Base-by-base conservation (phyloP, 2,797 vertebrate species). In the Tarsius wallacei region DNA sequence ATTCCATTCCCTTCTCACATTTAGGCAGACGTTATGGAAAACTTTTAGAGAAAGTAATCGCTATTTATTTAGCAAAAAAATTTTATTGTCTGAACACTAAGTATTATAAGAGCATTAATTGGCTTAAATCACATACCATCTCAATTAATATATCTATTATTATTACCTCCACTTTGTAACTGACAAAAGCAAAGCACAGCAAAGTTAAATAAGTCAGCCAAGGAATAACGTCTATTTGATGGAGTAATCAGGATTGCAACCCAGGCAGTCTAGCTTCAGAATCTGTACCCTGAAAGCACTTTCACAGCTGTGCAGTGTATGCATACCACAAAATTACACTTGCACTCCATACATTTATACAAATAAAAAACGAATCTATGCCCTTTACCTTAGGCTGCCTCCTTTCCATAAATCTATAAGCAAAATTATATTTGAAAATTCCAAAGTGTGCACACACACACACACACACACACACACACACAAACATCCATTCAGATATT, bases 21-120 rank as follows among this genome's bases (percentile, higher is more conserved):
- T 2, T 28, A 74, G 36, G 80, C 2, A 77, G 16, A 80, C 0
- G 22, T 19, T 66, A 64, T 22, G 16, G 51, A 55, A 96, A 91
- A 51, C 4, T 76, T 64, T n/a, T 51, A 94, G 33, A 76, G 33
- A 83, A 59, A 70, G 6, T 71, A 22, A 94, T 76, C 53, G 85
- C 2, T 83, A 51, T 94, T 94, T 95, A 76, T 77, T 70, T 90
- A 95, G 21, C 33, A 93, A 87, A 81, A 3, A n/a, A 15, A 28
- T 22, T 81, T 59, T 33, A 55, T 1, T 51, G 4, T 5, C 8
- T 11, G 71, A 33, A 92, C 11, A 47, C 6, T 76, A 90, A 70
- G 19, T 66, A 26, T 71, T 81, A 73, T 3, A 47, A 47, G 19
- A 96, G 17, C 21, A 89, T 68, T 53, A 76, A 53, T 7, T 12